These are phyloP conservation scores for Notarius quadriscutis DNA, from an alignment of 2,113 vertebrate genomes.

Conservation along the genomic window DNA sequence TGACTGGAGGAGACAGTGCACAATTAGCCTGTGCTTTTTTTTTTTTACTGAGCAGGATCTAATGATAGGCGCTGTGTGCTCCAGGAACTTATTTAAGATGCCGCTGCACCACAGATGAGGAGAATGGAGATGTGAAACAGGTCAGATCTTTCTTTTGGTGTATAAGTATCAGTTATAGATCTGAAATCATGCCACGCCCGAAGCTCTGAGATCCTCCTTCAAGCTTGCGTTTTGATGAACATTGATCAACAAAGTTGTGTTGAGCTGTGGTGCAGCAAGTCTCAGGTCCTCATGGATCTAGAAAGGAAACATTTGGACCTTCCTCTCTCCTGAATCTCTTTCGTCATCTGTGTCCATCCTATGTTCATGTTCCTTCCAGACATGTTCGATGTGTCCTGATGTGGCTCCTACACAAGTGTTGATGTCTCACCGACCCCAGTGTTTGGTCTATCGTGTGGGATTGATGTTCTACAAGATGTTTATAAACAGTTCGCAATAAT, in stretches of 20 bases:
- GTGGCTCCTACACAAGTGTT: background rate
- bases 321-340: background rate
- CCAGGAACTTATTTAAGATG: conserved; percentile 17
- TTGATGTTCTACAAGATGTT: background rate
- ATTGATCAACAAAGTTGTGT: background rate
- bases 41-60: background rate
- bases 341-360: background rate
- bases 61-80: conserved; percentile 18
- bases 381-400: conserved; percentile 1
- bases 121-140: background rate
- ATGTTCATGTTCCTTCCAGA: too few species aligned
- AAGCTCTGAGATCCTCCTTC: background rate
- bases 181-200: background rate
- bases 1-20: conserved; percentile 15
- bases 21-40: conserved; percentile 4
- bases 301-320: background rate
- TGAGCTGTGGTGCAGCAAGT: background rate
- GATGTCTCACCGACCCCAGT: background rate
- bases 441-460: background rate
- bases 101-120: conserved; percentile 3
- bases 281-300: background rate
- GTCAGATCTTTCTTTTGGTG: background rate
- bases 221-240: background rate
- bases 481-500: background rate
- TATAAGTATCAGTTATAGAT: background rate